phyloP scores from a whole-genome alignment of 2,888 invertebrate species.

The Pristionchus entomophagus region DNA sequence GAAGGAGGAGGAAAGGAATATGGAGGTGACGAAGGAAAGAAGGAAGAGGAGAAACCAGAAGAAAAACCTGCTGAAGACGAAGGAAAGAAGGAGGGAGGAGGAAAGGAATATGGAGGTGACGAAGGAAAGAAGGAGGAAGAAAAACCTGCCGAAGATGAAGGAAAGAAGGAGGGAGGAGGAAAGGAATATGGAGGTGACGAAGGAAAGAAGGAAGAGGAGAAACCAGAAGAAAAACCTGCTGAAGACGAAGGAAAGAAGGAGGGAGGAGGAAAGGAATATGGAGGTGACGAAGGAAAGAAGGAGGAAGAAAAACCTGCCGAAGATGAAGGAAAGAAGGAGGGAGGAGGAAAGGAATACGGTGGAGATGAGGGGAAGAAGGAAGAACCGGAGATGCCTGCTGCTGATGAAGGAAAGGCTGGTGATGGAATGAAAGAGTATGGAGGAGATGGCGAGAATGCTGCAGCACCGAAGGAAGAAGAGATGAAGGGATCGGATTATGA shows the following conservation, averaged over 20 bases:
- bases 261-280: slow-evolving; percentile 9
- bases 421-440: slow-evolving; percentile 35
- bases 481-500: slow-evolving; percentile 3
- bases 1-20: background rate
- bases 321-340: background rate
- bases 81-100: background rate
- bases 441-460: slow-evolving; percentile 16
- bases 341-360: slow-evolving; percentile 12
- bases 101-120: slow-evolving; percentile 7
- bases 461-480: background rate
- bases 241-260: background rate
- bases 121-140: background rate
- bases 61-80: too few relatives aligned
- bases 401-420: background rate
- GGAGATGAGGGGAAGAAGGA: background rate
- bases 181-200: background rate
- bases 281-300: background rate
- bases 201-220: background rate
- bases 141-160: background rate
- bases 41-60: background rate
- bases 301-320: background rate
- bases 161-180: background rate
- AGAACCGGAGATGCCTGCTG: background rate
- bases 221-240: background rate
- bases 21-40: background rate